phyloP scores from a whole-genome alignment of 2,113 vertebrate species.

The Tenrec ecaudatus region DNA sequence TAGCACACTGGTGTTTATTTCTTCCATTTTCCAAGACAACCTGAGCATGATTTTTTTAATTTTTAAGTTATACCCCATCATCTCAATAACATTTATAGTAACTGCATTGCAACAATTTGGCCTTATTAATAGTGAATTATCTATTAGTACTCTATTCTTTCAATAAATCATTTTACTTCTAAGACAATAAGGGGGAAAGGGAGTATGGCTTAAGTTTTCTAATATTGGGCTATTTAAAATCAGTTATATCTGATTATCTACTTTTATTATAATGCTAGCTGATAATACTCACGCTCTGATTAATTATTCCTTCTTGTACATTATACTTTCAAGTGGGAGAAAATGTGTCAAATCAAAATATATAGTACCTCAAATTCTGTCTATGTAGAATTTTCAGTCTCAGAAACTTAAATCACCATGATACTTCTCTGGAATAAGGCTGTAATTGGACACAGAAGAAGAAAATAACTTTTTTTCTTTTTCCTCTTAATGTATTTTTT shows the following conservation, averaged over 20 bases:
- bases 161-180: constrained; percentile 19
- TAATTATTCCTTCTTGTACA: constrained; percentile 44
- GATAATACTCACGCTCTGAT: background rate
- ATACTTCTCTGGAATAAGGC: constrained; percentile 17
- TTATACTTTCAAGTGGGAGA: constrained; percentile 42
- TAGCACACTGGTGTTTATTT: constrained; percentile 28
- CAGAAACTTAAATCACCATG: constrained; percentile 5
- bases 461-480: background rate
- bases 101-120: background rate
- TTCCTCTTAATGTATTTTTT: constrained; percentile 20
- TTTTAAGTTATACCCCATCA: background rate
- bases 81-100: background rate
- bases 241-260: constrained; percentile 47
- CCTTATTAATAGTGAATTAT: background rate
- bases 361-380: constrained; percentile 22
- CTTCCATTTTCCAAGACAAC: background rate
- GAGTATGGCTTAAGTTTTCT: background rate
- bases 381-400: constrained; percentile 12
- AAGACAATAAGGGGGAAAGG: background rate
- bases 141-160: background rate
- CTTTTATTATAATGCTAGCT: constrained; percentile 27
- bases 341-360: constrained; percentile 29
- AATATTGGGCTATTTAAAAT: background rate
- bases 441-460: background rate
- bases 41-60: background rate